Evolutionary conservation across 2,797 vertebrate species (phyloP), one percentile per base, ranked within the genome.

Genomic region (Esox lucius): DNA sequence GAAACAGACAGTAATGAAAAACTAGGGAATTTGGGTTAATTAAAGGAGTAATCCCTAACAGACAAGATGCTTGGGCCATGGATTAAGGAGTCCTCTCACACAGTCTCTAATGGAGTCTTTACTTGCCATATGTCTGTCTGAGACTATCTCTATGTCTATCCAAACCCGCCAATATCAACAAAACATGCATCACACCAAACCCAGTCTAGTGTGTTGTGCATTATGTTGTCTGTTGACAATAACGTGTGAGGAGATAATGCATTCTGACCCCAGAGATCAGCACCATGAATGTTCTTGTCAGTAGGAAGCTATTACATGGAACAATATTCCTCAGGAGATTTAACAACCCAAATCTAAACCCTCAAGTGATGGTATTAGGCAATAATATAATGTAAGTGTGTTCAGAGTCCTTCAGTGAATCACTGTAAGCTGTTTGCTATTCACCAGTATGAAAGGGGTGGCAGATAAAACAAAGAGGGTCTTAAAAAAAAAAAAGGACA

Each of bases 21-120:
- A 82, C 76, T 51, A 17, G 56, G 61, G 76, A 79, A 84, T 84
- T 65, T 76, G 75, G 82, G 87, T 89, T 88, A 80, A 85, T 86
- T 83, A 74, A 72, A 72, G 53, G 9, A 71, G 66, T 87, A 87
- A 90, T 86, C 81, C 84, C 75, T 73, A 69, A 73, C 68, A 68
- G 80, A 88, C 42, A 46, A 46, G 9, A 46, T 46, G 42, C 42
- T 46, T 11, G 42, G 12, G 12, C 42, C 42, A 46, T 46, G 42
- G 42, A 46, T 46, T 46, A 46, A 46, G 12, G 42, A 5, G 42
- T 46, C 12, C 42, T 46, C 42, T 46, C 42, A 46, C 12, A 68
- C 68, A 76, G 76, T 78, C 76, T 76, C 67, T 70, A 76, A 77
- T 74, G 72, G 75, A 74, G 76, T 69, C 72, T 85, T 81, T 81